Evolutionary conservation across 2,797 vertebrate genomes (phyloP).

Genomic region (Enteromius anoplus): DNA sequence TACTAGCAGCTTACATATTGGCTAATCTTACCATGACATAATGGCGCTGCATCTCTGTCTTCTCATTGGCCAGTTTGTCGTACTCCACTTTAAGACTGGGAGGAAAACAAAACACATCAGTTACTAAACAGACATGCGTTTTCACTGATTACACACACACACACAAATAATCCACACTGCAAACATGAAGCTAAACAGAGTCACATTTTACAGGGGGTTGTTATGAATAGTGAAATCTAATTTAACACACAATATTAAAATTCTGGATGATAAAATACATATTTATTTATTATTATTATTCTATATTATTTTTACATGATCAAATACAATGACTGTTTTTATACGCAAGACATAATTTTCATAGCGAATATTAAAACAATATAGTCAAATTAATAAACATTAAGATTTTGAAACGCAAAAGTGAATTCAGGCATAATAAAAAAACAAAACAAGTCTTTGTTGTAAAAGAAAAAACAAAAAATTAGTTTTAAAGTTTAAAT

Average conservation of each 20-base stretch:
- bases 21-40: slow-evolving; percentile 93
- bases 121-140: slow-evolving; percentile 51
- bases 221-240: neutral
- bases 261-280: neutral
- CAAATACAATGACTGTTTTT: neutral
- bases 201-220: slow-evolving; percentile 1
- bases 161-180: slow-evolving; percentile 2
- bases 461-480: neutral
- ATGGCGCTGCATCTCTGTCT: slow-evolving; percentile 98
- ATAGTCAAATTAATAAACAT: neutral
- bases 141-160: neutral
- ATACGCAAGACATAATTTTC: neutral
- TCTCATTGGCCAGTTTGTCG: slow-evolving; percentile 95
- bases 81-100: slow-evolving; percentile 96
- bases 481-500: neutral
- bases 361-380: neutral
- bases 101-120: slow-evolving; percentile 72
- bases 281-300: too few species aligned
- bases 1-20: slow-evolving; percentile 66
- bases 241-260: neutral
- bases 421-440: neutral
- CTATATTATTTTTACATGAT: neutral
- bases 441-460: neutral
- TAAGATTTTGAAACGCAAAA: neutral
- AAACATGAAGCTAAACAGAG: slow-evolving; percentile 17